Conservation (phyloP, 1,140 invertebrate species). For the Neodiprion virginianus region DNA sequence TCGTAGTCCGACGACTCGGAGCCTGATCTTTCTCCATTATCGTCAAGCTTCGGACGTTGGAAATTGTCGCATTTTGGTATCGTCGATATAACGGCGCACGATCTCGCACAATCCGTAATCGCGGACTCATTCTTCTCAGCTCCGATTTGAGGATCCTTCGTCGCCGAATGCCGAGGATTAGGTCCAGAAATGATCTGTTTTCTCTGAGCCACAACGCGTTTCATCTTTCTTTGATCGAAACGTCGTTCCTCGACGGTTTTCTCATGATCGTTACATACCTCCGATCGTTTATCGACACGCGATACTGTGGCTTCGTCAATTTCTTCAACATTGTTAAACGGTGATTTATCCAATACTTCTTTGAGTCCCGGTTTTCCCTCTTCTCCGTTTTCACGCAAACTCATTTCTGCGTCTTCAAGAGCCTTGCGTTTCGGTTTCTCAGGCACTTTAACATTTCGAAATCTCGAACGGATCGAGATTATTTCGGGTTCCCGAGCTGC, state of each 20-base stretch:
- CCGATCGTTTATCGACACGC: background rate
- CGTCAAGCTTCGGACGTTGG: background rate
- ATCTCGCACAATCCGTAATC: background rate
- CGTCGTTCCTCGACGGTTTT: background rate
- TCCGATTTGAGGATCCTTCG: background rate
- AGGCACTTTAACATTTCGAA: background rate
- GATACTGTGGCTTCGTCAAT: background rate
- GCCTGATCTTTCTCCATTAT: background rate
- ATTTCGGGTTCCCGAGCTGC: too few species aligned
- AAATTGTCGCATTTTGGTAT: conserved; percentile 47
- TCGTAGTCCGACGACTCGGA: conserved; percentile 6
- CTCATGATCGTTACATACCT: background rate
- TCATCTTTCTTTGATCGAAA: too few species aligned
- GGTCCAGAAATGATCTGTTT: background rate
- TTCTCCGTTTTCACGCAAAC: background rate
- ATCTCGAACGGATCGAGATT: background rate
- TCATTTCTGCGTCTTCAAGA: background rate
- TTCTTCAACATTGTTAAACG: background rate
- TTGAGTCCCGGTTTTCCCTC: background rate
- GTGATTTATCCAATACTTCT: background rate
- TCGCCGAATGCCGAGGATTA: background rate
- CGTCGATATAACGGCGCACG: conserved; percentile 44
- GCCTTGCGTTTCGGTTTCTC: conserved; percentile 9
- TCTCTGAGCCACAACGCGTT: background rate
- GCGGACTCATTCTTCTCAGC: too few species aligned